Evolutionary conservation across 2,797 vertebrate species (phyloP), one percentile per base, ranked within the genome.

Genomic region (Harpagifer antarcticus): DNA sequence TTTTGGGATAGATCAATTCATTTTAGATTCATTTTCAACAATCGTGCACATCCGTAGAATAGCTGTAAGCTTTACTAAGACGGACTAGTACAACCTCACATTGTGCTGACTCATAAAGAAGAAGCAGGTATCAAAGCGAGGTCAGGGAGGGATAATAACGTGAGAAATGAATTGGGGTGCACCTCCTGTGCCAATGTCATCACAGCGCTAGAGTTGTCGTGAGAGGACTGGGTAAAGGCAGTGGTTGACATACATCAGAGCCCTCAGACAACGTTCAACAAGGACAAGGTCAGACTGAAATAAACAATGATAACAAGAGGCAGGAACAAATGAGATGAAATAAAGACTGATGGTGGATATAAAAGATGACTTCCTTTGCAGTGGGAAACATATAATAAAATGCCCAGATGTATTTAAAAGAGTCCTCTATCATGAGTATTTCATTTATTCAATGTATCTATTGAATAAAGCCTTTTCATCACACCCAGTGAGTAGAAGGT

Each of bases 121-220:
- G 53, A 68, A 37, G 54, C 47, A 60, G 65, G 54, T 79, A 66
- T 70, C 52, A 74, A 31, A 68, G 13, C 40, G 68, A 78, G 77
- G 61, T 84, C 71, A 73, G 20, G 31, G 10, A 64, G 54, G 66
- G 65, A 68, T 82, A 65, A 85, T 65, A 75, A 76, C 61, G 63
- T 56, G 40, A 58, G 44, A 82, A 86, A 85, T 70, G 9, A 82
- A 70, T 58, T 69, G 59, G 43, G 19, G 23, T 3, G 20, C 43
- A n/a, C 55, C 61, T 74, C 40, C 49, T 55, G 44, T 53, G 43
- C 59, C 47, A 80, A 68, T 74, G 74, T 69, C 76, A 71, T 64
- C 65, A 56, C 61, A 74, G 42, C 2, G 1, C 59, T 56, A 45
- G 31, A 48, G 49, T 52, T 67, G 52, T 68, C 68, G 74, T 72